Conservation (phyloP, 23 tunicate genomes). For the Diplosoma virens region DNA sequence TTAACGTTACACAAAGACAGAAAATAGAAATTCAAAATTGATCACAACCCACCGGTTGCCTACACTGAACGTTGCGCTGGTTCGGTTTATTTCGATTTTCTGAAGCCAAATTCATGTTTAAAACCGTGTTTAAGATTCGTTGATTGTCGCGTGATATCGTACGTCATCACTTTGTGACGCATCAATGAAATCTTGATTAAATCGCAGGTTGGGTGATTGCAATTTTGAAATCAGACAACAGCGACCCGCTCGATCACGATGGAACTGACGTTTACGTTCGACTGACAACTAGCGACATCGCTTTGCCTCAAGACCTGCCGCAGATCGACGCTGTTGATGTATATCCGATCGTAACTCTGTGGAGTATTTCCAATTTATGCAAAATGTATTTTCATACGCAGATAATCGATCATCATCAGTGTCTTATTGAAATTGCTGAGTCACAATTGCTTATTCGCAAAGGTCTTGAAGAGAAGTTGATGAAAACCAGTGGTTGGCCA, state of each 20-base stretch:
- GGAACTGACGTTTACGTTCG: constrained; percentile 78
- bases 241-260: constrained; percentile 79
- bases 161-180: no score
- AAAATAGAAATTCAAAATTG: no score
- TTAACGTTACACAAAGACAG: no score
- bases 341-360: neutral
- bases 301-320: neutral
- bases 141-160: no score
- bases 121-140: no score
- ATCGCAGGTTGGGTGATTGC: constrained; percentile 74
- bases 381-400: neutral
- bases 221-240: constrained; percentile 74
- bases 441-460: constrained; percentile 35
- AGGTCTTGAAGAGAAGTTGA: constrained; percentile 30
- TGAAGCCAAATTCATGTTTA: no score
- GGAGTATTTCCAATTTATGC: neutral
- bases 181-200: no score
- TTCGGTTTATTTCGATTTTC: no score
- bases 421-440: constrained; percentile 26
- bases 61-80: no score
- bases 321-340: constrained; percentile 11
- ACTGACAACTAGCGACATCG: neutral
- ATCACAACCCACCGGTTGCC: no score
- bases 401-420: constrained; percentile 22
- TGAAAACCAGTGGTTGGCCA: constrained; percentile 66